Conservation (phyloP, 2,797 vertebrate genomes). For the Echeneis naucrates region DNA sequence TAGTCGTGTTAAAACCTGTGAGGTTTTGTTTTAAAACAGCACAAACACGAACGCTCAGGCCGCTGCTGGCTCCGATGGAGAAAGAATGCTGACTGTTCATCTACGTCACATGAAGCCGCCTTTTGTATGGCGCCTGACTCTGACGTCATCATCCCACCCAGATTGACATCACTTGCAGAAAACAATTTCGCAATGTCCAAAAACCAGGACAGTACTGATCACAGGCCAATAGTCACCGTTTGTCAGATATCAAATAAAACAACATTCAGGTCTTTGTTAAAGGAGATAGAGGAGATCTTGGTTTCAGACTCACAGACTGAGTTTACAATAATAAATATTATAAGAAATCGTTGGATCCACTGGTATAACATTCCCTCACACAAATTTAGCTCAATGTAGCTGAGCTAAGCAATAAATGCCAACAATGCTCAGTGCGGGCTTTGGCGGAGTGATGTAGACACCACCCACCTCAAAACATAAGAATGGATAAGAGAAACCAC, state of each 20-base stretch:
- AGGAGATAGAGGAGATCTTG: no score
- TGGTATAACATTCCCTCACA: background rate
- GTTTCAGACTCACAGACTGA: background rate
- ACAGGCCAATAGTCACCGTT: no score
- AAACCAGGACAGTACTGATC: background rate
- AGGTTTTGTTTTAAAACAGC: background rate
- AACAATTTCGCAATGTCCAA: slow-evolving; percentile 25
- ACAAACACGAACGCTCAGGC: slow-evolving; percentile 6
- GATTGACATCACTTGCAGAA: slow-evolving; percentile 34
- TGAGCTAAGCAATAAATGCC: background rate
- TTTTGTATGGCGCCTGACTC: slow-evolving; percentile 46
- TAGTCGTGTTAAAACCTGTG: slow-evolving; percentile 2
- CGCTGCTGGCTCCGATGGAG: slow-evolving; percentile 33
- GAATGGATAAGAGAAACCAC: no score
- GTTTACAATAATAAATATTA: no score
- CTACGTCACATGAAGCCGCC: slow-evolving; percentile 63
- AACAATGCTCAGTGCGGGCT: no score
- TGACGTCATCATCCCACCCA: slow-evolving; percentile 57
- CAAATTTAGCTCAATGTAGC: background rate
- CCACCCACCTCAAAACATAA: no score
- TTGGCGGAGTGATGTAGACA: no score
- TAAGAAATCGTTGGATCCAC: background rate
- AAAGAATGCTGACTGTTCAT: slow-evolving; percentile 67
- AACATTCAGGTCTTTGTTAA: no score
- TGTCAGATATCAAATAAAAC: background rate